Percentiles rank a stretch among this genome's conserved stretches.
phyloP scores from a whole-genome alignment of 1,140 invertebrate genomes.

The Saccostrea echinata region DNA sequence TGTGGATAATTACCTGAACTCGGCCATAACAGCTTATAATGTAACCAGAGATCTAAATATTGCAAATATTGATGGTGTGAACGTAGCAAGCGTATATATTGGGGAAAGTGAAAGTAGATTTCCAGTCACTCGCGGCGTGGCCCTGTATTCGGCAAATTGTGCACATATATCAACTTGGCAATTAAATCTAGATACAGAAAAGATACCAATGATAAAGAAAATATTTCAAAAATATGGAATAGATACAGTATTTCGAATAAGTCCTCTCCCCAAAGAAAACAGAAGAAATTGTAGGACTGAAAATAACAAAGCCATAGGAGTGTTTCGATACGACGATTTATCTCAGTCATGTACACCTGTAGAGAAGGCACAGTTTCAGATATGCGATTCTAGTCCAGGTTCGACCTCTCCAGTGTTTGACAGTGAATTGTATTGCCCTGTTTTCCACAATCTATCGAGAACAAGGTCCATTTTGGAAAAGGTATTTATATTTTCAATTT shows the following conservation, averaged over 20 bases:
- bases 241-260: background rate
- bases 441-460: background rate
- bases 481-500: no score
- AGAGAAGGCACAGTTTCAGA: background rate
- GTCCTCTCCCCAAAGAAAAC: background rate
- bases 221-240: slow-evolving; percentile 4
- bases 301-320: background rate
- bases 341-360: background rate
- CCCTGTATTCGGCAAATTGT: background rate
- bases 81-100: background rate
- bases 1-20: background rate
- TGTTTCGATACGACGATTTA: background rate
- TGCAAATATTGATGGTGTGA: background rate
- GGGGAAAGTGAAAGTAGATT: slow-evolving; percentile 27
- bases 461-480: background rate
- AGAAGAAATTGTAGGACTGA: background rate
- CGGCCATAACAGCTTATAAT: background rate
- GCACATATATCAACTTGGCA: background rate
- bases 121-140: background rate
- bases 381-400: background rate
- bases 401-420: background rate
- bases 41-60: background rate
- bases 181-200: background rate
- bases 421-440: background rate
- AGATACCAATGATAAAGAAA: background rate